Base-by-base conservation (phyloP, 2,797 vertebrate species). In the Pempheris klunzingeri region DNA sequence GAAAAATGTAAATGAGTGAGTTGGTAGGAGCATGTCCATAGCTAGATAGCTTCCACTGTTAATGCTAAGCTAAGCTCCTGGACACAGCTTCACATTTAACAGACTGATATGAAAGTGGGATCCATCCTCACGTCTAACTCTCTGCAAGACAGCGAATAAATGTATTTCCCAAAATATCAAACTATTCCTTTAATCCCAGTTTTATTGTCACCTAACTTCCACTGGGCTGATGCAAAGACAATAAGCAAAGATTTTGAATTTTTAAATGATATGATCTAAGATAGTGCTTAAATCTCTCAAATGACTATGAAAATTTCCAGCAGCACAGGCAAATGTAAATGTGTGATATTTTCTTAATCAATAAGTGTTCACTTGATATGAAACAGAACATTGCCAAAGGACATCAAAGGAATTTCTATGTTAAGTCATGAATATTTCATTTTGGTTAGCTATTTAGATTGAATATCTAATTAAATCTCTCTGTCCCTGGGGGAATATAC, bases 391-490 rank as follows among this genome's bases (percentile, higher is more conserved):
- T 41, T 2, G 72, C 84, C 77, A 68, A 64, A 54, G 83, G 74
- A 83, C 76, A 85, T 80, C n/a, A 77, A 74, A 85, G 67, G 52
- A 78, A 69, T 82, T 85, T 88, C 58, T 86, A 43, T 78, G 76
- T 74, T 24, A 84, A 83, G 61, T 88, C 79, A 89, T 90, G 69
- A 88, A 93, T 93, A 87, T 91, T 90, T 90, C 49, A 91, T 84
- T 77, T 85, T 67, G 50, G 50, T 72, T 82, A 74, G 80, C 77
- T 80, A 86, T 88, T 93, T 82, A 79, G 72, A 89, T 85, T 86
- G 67, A 87, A 92, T 88, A 89, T 89, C 77, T 91, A 90, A 92
- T 93, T 87, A 92, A 88, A 90, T 85, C 68, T 81, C 50, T 61
- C 44, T 11, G 22, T 84, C 77, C 89, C 74, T 38, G 2, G 39